A percentile compares a stretch with the other conserved stretches of the same genome.
Conservation (phyloP, 2,797 vertebrate species). For the Hafferia zeledoni region DNA sequence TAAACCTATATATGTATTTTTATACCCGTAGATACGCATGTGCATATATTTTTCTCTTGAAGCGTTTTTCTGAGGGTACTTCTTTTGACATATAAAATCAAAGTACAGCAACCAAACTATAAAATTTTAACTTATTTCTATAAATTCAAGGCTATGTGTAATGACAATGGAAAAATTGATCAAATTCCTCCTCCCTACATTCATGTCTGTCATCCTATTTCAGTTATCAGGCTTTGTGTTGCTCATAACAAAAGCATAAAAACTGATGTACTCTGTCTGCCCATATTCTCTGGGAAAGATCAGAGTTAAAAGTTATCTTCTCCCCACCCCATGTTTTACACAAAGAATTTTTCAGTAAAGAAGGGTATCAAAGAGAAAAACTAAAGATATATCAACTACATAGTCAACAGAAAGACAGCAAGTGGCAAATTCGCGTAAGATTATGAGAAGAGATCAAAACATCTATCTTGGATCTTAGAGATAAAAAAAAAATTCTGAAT, state of each 20-base stretch:
- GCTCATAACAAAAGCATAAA: not conserved
- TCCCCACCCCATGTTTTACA: not conserved
- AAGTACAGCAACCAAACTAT: not conserved
- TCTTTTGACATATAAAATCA: not conserved
- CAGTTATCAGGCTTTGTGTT: not conserved
- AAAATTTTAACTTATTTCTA: not conserved
- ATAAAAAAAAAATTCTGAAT: not conserved
- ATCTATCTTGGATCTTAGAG: not conserved
- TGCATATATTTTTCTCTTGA: not conserved
- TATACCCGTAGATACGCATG: not conserved
- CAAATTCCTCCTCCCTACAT: not conserved
- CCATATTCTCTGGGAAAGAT: not conserved
- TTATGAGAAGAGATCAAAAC: not conserved
- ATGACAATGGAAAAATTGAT: not conserved
- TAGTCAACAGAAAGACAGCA: not conserved
- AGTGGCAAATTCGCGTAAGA: not conserved
- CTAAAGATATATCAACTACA: not conserved
- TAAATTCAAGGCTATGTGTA: not conserved
- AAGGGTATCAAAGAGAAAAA: not conserved
- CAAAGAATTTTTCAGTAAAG: not conserved
- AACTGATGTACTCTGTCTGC: not conserved
- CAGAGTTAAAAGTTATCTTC: not conserved
- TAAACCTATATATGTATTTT: not conserved
- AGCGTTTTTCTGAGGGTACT: not conserved
- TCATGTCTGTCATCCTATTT: not conserved